Base-by-base conservation (phyloP, 2,797 vertebrate genomes). In the Lacerta bilineata region DNA sequence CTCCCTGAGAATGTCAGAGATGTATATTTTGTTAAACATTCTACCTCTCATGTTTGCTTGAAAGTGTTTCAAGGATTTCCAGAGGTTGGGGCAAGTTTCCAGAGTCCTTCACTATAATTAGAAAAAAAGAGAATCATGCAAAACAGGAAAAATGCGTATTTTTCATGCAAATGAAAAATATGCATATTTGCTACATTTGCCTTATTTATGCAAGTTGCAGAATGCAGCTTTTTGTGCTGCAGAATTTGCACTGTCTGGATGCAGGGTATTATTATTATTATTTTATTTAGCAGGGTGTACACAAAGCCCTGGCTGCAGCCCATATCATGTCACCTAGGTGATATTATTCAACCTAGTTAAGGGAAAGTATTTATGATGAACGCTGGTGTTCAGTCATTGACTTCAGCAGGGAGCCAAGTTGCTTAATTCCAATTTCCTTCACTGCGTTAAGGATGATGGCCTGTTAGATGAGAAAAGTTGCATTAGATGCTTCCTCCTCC, bases 361-460 rank as follows among this genome's bases (percentile, higher is more conserved):
- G 36, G 7, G 50, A 13, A 59, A 66, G 50, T 55, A 68, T 23
- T 81, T n/a, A 4, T 18, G 27, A 81, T 39, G 29, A 46, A 59
- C 68, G 72, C 20, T n/a, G 18, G 55, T 59, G 2, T 33, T 17
- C 43, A 83, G 41, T 59, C 33, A 17, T 23, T 55, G 41, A 66
- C 88, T 81, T 85, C 69, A 72, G 3, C 18, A n/a, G 20, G 50
- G 20, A 90, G 83, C 77, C 87, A 94, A 87, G 91, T 94, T 91
- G 93, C 93, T 89, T 92, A 88, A 92, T 89, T 85, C 69, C 78
- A 46, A 9, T 81, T 85, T 76, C 25, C 17, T 66, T 43, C 71
- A 50, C n/a, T 75, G 41, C 43, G 88, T 76, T 85, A 89, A 85
- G 27, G 17, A 85, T 81, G 39, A n/a, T 81, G 78, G 77, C 41